phyloP scores from a whole-genome alignment of 2,888 invertebrate species.

The Eilema sororculum region DNA sequence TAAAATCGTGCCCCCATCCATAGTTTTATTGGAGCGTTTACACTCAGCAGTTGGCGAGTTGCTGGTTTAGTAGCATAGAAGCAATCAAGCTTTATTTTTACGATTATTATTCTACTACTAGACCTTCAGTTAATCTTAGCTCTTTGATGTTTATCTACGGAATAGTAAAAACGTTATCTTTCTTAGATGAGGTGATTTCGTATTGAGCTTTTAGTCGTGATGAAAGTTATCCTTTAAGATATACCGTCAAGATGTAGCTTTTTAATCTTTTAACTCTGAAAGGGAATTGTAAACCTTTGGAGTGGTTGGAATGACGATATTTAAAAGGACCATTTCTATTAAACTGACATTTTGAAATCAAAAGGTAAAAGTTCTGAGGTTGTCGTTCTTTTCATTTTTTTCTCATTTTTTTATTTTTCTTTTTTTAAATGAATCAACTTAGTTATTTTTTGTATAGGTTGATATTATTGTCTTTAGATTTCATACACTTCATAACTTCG shows the following conservation, averaged over 20 bases:
- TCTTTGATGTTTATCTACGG: constrained; percentile 13
- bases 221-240: neutral
- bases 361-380: neutral
- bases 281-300: neutral
- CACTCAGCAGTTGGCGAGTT: neutral
- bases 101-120: constrained; percentile 14
- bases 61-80: neutral
- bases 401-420: neutral
- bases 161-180: constrained; percentile 8
- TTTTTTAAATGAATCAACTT: neutral
- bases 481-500: neutral
- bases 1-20: constrained; percentile 11
- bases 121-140: neutral
- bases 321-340: neutral
- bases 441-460: neutral
- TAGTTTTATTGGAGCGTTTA: constrained; percentile 17
- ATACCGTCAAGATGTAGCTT: neutral
- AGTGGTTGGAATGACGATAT: neutral
- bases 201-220: neutral
- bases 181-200: neutral
- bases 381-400: neutral
- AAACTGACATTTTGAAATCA: neutral
- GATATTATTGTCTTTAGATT: neutral
- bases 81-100: constrained; percentile 15
- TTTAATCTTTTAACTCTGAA: neutral